Base-by-base conservation (phyloP, 2,797 vertebrate genomes). In the Selene dorsalis region DNA sequence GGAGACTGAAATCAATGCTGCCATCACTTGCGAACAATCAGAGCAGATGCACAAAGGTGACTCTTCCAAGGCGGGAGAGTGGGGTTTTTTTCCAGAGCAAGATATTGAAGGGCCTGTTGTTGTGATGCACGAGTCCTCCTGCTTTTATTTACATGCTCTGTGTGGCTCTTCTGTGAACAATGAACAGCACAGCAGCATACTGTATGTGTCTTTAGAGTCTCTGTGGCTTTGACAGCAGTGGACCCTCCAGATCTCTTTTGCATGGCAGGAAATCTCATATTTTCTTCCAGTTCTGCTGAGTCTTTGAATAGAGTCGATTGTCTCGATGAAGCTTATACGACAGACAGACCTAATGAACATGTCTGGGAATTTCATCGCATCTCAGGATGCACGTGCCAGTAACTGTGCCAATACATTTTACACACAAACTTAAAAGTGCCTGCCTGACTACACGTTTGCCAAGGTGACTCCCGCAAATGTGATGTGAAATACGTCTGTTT, bases 1-100 rank as follows among this genome's bases (percentile, higher is more conserved):
- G 30, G 75, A 67, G 61, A 79, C 82, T 77, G 63, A 88, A 87
- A 87, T 91, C 87, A 87, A 77, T 89, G 77, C 80, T 53, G 74
- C 81, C 84, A 76, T 90, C 88, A 87, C 89, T 87, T 82, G 75
- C 79, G 85, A 88, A 88, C 85, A 90, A 80, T 83, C 84, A 64
- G 73, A 78, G 60, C 63, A 68, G 80, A 82, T 35, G 45, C 76
- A 82, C 69, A 83, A 82, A 92, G 78, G 84, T 84, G 83, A 79
- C 22, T 79, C 58, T 74, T 73, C 32, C 24, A 3, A 38, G 43
- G 65, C 52, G 50, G 75, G 53, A 18, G 70, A 82, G 53, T 22
- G 70, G 68, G 68, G 73, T 80, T 28, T 68, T 85, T 73, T 73
- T 84, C 69, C 48, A 35, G 65, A 73, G 78, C 39, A 60, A 52